phyloP scores from a whole-genome alignment of 2,113 vertebrate genomes.

The Alethe diademata region DNA sequence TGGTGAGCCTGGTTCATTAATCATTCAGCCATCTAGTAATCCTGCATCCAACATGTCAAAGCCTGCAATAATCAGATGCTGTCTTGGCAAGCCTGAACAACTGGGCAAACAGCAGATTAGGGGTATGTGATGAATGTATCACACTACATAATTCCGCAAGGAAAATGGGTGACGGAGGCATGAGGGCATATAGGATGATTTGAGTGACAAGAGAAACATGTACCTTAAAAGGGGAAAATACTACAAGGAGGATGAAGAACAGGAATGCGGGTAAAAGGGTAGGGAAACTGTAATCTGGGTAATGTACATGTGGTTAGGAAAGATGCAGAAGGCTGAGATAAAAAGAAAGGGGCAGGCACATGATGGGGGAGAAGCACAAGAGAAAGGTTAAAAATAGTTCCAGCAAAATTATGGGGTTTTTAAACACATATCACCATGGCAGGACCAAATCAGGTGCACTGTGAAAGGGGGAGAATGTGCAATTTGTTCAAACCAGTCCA shows the following conservation, averaged over 20 bases:
- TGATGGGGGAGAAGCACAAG: background rate
- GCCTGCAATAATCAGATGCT: background rate
- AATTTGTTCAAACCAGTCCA: background rate
- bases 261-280: background rate
- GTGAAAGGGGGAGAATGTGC: background rate
- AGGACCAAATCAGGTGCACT: background rate
- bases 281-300: background rate
- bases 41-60: background rate
- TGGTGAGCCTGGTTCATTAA: background rate
- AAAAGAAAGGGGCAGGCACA: background rate
- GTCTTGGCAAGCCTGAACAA: background rate
- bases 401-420: background rate
- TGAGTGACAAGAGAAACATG: background rate
- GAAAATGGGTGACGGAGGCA: accelerated
- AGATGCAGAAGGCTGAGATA: background rate
- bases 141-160: background rate
- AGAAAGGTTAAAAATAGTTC: background rate
- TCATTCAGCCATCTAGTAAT: background rate
- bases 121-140: background rate
- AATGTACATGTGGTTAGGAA: accelerated
- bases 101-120: background rate
- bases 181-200: background rate
- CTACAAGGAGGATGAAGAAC: background rate
- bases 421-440: accelerated
- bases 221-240: background rate